A percentile compares a stretch with the other conserved stretches of the same genome.
phyloP scores from a whole-genome alignment of 1,140 invertebrate species.

The Paraescarpia echinospica region DNA sequence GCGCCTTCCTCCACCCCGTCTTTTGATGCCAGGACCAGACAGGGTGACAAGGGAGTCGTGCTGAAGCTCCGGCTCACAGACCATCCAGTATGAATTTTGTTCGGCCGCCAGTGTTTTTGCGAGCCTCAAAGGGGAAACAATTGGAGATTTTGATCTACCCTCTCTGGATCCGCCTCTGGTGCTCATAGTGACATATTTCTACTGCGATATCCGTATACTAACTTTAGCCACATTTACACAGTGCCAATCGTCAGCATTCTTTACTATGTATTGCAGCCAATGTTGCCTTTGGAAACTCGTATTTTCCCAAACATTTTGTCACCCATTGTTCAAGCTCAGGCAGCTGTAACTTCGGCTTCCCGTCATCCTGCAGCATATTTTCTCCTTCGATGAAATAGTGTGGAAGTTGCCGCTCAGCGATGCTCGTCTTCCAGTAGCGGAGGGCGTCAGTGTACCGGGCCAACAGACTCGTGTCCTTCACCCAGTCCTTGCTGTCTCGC shows the following conservation, averaged over 20 bases:
- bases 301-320: not conserved
- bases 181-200: too few species aligned
- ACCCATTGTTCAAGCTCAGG: not conserved
- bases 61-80: too few species aligned
- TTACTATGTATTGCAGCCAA: not conserved
- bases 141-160: too few species aligned
- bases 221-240: not conserved
- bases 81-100: too few species aligned
- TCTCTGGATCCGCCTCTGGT: too few species aligned
- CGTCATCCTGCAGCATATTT: conserved; percentile 2
- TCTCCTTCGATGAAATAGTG: conserved; percentile 16
- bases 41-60: too few species aligned
- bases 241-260: not conserved
- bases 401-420: not conserved
- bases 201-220: too few species aligned
- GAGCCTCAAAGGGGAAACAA: too few species aligned
- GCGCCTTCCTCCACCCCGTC: too few species aligned
- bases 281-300: not conserved
- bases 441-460: not conserved
- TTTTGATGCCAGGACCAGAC: too few species aligned
- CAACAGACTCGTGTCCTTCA: not conserved
- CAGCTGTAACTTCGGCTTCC: not conserved
- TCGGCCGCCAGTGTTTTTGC: too few species aligned
- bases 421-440: too few species aligned
- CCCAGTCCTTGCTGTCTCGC: not conserved